Percentiles rank a stretch among this genome's conserved stretches.
These are phyloP conservation scores for Gallinago nigripennis DNA, from an alignment of 2,797 vertebrate species.

Conservation along the genomic window DNA sequence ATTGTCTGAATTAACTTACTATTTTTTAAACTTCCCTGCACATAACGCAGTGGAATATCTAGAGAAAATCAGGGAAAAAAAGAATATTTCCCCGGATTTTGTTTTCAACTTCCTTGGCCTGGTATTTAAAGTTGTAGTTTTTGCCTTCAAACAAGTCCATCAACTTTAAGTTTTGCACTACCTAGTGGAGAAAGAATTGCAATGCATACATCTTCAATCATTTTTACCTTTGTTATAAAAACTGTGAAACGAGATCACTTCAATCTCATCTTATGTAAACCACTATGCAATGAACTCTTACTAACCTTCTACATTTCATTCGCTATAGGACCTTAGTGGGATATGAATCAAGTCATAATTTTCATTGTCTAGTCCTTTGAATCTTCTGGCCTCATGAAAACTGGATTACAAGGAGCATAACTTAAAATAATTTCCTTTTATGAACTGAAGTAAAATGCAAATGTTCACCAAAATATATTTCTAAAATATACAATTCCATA, in stretches of 20 bases:
- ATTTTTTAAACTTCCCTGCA: neutral
- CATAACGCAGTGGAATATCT: neutral
- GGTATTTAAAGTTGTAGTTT: neutral
- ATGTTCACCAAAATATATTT: neutral
- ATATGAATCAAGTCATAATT: neutral
- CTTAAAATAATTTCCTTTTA: neutral
- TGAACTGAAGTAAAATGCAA: neutral
- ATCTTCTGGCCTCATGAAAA: neutral
- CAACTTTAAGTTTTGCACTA: neutral
- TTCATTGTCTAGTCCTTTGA: neutral
- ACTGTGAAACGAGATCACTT: neutral
- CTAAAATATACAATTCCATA: neutral
- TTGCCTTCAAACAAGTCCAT: neutral
- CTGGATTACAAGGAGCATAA: neutral
- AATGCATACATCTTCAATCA: neutral
- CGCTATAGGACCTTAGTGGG: neutral
- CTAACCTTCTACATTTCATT: neutral
- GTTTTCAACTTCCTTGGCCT: neutral
- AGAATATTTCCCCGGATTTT: neutral
- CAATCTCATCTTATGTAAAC: neutral
- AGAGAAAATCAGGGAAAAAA: neutral
- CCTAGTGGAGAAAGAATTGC: neutral
- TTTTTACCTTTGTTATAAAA: neutral
- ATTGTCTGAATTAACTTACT: neutral
- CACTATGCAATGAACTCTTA: neutral